A percentile compares a stretch with the other conserved stretches of the same genome.
Conservation (phyloP, 1,140 invertebrate genomes). For the Orchestia grillus region DNA sequence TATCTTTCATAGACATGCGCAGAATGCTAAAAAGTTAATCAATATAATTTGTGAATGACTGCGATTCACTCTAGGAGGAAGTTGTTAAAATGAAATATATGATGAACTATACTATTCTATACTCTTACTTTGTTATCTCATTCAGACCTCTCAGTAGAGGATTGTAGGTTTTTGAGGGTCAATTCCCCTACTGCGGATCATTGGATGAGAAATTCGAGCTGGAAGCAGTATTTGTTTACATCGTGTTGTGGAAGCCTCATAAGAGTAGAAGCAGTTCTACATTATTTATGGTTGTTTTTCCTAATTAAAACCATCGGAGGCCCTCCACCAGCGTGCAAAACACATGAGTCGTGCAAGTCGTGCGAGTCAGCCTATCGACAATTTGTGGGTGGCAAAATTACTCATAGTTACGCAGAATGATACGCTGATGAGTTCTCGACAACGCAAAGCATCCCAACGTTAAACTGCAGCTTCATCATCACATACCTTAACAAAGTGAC, state of each 20-base stretch:
- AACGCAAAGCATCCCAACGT: neutral
- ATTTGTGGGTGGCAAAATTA: neutral
- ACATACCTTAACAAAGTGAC: neutral
- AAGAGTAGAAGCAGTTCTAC: neutral
- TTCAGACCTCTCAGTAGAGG: neutral
- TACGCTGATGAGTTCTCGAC: neutral
- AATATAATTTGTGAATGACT: neutral
- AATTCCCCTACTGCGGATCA: neutral
- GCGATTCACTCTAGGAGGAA: neutral
- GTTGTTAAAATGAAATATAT: neutral
- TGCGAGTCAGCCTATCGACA: neutral
- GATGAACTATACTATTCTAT: neutral
- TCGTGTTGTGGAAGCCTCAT: neutral
- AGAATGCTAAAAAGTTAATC: neutral
- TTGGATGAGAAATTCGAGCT: neutral
- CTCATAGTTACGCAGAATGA: neutral
- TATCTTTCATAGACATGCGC: neutral
- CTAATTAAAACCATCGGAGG: neutral
- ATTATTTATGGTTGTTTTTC: neutral
- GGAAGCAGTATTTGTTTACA: neutral
- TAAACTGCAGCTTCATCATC: neutral
- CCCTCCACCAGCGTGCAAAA: neutral
- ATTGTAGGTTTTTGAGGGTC: neutral
- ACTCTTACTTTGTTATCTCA: neutral
- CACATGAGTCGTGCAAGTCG: neutral